Conservation (phyloP, 1,140 invertebrate genomes). For the Drosophila ironensis region DNA sequence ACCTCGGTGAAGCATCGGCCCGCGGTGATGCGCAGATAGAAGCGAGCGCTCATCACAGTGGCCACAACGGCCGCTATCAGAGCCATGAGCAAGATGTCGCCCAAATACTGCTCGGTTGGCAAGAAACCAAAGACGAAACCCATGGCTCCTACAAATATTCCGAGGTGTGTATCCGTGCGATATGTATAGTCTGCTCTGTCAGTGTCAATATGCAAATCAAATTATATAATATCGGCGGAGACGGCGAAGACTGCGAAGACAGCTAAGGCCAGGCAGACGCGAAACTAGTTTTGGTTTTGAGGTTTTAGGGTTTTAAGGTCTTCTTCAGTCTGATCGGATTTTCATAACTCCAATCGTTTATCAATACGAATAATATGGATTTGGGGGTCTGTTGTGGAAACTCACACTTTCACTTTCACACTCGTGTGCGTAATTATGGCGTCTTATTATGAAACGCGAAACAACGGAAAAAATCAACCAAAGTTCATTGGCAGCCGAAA, state of each 20-base stretch:
- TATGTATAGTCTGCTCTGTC: slow-evolving; percentile 17
- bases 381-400: slow-evolving; percentile 32
- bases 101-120: slow-evolving; percentile 71
- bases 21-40: slow-evolving; percentile 79
- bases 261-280: slow-evolving; percentile 8
- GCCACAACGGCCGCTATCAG: slow-evolving; percentile 62
- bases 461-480: slow-evolving; percentile 18
- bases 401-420: slow-evolving; percentile 66
- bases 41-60: slow-evolving; percentile 75
- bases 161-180: slow-evolving; percentile 40
- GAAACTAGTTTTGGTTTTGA: slow-evolving; percentile 55
- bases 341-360: slow-evolving; percentile 30
- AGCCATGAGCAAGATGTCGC: slow-evolving; percentile 66
- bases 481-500: slow-evolving; percentile 64
- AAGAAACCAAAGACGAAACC: slow-evolving; percentile 72
- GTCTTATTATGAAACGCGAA: slow-evolving; percentile 59
- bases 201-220: slow-evolving; percentile 57
- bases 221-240: slow-evolving; percentile 53
- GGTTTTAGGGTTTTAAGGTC: slow-evolving; percentile 20
- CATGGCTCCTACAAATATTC: slow-evolving; percentile 73
- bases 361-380: slow-evolving; percentile 39
- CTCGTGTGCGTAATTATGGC: slow-evolving; percentile 47
- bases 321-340: slow-evolving; percentile 17
- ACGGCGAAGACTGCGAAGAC: too few species aligned
- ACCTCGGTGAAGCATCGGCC: slow-evolving; percentile 79